phyloP scores from a whole-genome alignment of 2,888 invertebrate genomes.

The Dysmachus trigonus region DNA sequence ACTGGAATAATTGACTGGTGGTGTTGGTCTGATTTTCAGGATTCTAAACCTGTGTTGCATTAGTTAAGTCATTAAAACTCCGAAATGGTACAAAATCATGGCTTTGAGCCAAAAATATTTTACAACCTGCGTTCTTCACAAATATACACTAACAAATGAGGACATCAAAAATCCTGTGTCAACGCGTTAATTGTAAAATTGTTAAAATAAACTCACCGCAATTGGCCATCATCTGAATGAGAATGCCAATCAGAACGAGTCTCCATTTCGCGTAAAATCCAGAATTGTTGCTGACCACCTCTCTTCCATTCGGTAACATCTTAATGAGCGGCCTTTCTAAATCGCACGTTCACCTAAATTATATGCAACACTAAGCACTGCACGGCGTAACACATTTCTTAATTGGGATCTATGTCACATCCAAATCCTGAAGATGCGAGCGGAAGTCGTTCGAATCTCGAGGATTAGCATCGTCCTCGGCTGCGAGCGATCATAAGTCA shows the following conservation, averaged over 20 bases:
- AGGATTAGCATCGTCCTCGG: neutral
- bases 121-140: neutral
- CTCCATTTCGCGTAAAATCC: neutral
- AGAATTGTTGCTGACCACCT: neutral
- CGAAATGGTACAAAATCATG: neutral
- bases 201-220: neutral
- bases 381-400: conserved; percentile 28
- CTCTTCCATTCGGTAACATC: conserved; percentile 7
- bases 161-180: neutral
- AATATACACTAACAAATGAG: neutral
- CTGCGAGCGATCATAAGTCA: conserved; percentile 20
- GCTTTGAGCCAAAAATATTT: neutral
- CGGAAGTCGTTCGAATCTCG: neutral
- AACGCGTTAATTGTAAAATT: neutral
- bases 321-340: conserved; percentile 4
- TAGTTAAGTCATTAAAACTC: neutral
- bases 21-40: too few species aligned
- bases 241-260: neutral
- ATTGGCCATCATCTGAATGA: conserved; percentile 15
- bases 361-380: conserved; percentile 18
- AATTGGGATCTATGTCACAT: conserved; percentile 21
- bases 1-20: neutral
- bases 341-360: conserved; percentile 14
- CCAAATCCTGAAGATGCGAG: neutral
- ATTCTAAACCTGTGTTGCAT: neutral